Evolutionary conservation across 2,797 vertebrate genomes (phyloP).

Genomic region (Danio aesculapii): DNA sequence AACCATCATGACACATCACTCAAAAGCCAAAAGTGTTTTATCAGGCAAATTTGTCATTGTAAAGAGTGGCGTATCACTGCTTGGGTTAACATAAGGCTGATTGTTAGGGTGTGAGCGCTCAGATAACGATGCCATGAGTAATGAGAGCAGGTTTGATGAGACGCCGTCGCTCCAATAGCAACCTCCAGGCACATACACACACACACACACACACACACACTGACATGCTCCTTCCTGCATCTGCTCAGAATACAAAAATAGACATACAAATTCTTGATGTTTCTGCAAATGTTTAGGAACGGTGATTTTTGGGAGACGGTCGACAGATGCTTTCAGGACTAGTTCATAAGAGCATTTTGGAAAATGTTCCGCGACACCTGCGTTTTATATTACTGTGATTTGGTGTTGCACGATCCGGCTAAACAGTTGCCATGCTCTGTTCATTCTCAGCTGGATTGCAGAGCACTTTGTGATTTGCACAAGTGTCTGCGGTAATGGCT

Average conservation of each 20-base stretch:
- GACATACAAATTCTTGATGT: background rate
- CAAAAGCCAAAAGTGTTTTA: constrained; percentile 57
- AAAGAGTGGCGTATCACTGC: constrained; percentile 57
- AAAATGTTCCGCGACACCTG: constrained; percentile 7
- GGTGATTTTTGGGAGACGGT: background rate
- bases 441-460: constrained; percentile 63
- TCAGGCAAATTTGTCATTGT: constrained; percentile 69
- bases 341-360: background rate
- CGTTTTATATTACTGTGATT: constrained; percentile 22
- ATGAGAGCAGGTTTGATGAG: constrained; percentile 69
- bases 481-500: constrained; percentile 65
- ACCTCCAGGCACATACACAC: constrained; percentile 32
- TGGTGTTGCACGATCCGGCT: constrained; percentile 24
- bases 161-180: constrained; percentile 51
- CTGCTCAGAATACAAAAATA: constrained; percentile 27
- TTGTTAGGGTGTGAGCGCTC: constrained; percentile 57
- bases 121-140: constrained; percentile 68
- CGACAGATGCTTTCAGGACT: background rate
- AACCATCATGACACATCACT: constrained; percentile 51
- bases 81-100: constrained; percentile 65
- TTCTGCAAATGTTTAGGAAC: constrained; percentile 12
- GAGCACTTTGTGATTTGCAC: constrained; percentile 65
- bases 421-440: constrained; percentile 24
- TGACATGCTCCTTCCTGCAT: background rate
- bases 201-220: background rate